Evolutionary conservation across 2,797 vertebrate genomes (phyloP).

Genomic region (Syngnathus acus): DNA sequence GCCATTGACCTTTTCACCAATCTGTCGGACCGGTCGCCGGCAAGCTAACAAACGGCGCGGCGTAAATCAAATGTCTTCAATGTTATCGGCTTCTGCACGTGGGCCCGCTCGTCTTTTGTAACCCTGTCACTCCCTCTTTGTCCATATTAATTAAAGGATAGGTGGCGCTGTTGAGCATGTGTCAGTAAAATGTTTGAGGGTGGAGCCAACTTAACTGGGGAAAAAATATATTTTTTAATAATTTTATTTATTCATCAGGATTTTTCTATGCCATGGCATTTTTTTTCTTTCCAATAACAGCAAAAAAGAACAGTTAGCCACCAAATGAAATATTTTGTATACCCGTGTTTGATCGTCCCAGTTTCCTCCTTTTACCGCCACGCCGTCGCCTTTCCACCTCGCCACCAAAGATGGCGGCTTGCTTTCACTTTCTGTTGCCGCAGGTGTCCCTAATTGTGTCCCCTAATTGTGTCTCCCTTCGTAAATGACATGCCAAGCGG

Average conservation of each 20-base stretch:
- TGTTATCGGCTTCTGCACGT: constrained; percentile 56
- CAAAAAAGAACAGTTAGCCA: background rate
- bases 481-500: constrained; percentile 2
- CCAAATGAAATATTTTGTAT: background rate
- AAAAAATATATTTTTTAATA: too few relatives aligned
- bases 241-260: too few relatives aligned
- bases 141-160: background rate
- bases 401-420: constrained; percentile 19
- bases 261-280: too few relatives aligned
- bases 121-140: constrained; percentile 25
- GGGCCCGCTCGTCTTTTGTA: constrained; percentile 31
- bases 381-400: background rate
- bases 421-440: constrained; percentile 26
- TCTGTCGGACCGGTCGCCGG: constrained; percentile 35
- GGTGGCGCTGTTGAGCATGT: background rate
- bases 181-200: background rate
- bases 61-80: constrained; percentile 36
- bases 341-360: background rate
- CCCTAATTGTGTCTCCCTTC: constrained; percentile 25
- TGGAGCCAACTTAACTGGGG: too few relatives aligned
- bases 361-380: background rate
- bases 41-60: constrained; percentile 19
- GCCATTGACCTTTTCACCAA: constrained; percentile 29
- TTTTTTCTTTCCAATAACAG: background rate
- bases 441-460: constrained; percentile 63